phyloP scores from a whole-genome alignment of 2,888 invertebrate species.

The Leptinotarsa rubiginosa region DNA sequence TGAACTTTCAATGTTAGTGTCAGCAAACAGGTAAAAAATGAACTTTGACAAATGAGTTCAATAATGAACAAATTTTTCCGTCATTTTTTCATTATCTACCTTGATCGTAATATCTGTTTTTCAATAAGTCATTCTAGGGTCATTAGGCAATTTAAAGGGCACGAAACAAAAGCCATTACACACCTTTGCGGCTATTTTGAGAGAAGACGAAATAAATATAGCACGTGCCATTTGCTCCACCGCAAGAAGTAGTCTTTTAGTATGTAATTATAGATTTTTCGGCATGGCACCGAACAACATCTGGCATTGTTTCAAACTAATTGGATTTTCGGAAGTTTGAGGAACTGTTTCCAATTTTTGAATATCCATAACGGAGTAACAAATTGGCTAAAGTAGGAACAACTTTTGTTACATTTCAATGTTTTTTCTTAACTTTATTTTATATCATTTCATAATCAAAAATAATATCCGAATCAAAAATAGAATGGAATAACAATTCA shows the following conservation, averaged over 20 bases:
- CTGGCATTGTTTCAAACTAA: conserved; percentile 57
- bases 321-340: conserved; percentile 41
- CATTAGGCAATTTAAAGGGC: conserved; percentile 41
- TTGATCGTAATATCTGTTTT: conserved; percentile 22
- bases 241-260: conserved; percentile 37
- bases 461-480: too few relatives aligned
- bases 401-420: neutral
- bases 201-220: conserved; percentile 43
- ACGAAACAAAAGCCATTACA: conserved; percentile 42
- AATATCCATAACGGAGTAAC: neutral
- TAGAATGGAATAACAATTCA: too few relatives aligned
- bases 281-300: conserved; percentile 52
- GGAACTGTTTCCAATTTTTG: conserved; percentile 26
- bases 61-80: neutral
- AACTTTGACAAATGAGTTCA: neutral
- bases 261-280: conserved; percentile 59
- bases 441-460: neutral
- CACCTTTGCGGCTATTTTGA: conserved; percentile 43
- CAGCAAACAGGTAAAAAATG: too few relatives aligned
- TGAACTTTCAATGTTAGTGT: too few relatives aligned
- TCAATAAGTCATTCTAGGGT: conserved; percentile 36
- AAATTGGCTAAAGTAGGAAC: neutral
- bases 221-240: conserved; percentile 54
- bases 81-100: neutral
- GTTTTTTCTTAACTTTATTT: neutral